Conservation (phyloP, 2,797 vertebrate genomes). For the Chiloscyllium punctatum region DNA sequence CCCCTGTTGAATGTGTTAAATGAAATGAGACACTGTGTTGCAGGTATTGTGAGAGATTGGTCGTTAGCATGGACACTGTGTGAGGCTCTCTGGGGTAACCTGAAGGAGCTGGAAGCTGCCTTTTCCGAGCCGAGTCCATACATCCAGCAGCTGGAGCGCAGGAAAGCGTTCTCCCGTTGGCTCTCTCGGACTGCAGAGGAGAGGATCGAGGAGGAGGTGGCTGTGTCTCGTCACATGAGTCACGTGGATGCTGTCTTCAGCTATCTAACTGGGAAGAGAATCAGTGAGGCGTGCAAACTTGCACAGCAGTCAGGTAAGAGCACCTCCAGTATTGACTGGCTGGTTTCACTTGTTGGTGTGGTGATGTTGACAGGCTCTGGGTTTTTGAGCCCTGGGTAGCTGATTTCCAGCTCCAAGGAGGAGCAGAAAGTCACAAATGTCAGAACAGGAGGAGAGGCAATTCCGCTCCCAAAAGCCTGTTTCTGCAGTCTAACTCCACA, state of each 20-base stretch:
- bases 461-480: background rate
- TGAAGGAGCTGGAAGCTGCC: slow-evolving; percentile 56
- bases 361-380: background rate
- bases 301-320: slow-evolving; percentile 71
- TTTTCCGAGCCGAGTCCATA: slow-evolving; percentile 57
- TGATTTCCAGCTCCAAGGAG: background rate
- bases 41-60: slow-evolving; percentile 73
- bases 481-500: background rate
- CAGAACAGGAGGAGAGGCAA: too few species aligned
- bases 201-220: slow-evolving; percentile 73
- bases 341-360: background rate
- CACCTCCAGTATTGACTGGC: background rate
- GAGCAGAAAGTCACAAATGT: too few species aligned
- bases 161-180: slow-evolving; percentile 78
- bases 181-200: slow-evolving; percentile 62
- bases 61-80: slow-evolving; percentile 81
- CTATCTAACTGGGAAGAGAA: slow-evolving; percentile 78
- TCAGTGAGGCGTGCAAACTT: slow-evolving; percentile 81
- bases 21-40: background rate
- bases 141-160: slow-evolving; percentile 67
- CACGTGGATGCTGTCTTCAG: slow-evolving; percentile 80
- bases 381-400: background rate
- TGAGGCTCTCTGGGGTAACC: slow-evolving; percentile 78
- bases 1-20: background rate
- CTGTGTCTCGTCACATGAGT: slow-evolving; percentile 50